Conservation (phyloP, 2,888 invertebrate genomes). For the Synanthedon formicaeformis region DNA sequence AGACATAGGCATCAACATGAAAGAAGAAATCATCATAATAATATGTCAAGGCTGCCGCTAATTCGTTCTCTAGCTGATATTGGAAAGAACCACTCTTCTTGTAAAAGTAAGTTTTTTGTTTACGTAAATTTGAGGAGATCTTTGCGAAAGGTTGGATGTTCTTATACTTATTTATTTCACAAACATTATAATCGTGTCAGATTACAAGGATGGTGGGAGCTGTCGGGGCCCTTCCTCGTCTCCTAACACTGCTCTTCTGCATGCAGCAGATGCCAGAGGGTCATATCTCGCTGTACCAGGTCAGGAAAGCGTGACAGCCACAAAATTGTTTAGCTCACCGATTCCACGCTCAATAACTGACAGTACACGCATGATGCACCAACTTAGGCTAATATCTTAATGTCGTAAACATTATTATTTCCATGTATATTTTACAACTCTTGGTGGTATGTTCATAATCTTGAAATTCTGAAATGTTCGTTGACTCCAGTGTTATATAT, state of each 20-base stretch:
- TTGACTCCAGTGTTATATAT: conserved; percentile 37
- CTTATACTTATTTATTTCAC: conserved; percentile 8
- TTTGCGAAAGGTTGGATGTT: not conserved
- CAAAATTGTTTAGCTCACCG: conserved; percentile 34
- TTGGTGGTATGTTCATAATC: not conserved
- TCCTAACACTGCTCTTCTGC: conserved; percentile 65
- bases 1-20: conserved; percentile 96
- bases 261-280: conserved; percentile 69
- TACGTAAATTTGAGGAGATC: not conserved
- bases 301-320: conserved; percentile 41
- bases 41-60: conserved; percentile 85
- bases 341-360: conserved; percentile 38
- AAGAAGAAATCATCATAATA: conserved; percentile 75
- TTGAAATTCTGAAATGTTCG: conserved; percentile 7
- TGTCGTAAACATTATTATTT: not conserved
- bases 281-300: conserved; percentile 75
- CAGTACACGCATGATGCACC: conserved; percentile 26
- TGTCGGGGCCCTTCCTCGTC: conserved; percentile 58
- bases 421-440: too few relatives aligned
- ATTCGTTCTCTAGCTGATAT: conserved; percentile 97
- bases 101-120: conserved; percentile 83
- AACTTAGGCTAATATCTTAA: conserved; percentile 32
- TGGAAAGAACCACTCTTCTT: conserved; percentile 93
- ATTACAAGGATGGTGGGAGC: conserved; percentile 65
- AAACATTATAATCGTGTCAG: conserved; percentile 40